Base-by-base conservation (phyloP, 2,888 invertebrate species). In the Mantis religiosa region DNA sequence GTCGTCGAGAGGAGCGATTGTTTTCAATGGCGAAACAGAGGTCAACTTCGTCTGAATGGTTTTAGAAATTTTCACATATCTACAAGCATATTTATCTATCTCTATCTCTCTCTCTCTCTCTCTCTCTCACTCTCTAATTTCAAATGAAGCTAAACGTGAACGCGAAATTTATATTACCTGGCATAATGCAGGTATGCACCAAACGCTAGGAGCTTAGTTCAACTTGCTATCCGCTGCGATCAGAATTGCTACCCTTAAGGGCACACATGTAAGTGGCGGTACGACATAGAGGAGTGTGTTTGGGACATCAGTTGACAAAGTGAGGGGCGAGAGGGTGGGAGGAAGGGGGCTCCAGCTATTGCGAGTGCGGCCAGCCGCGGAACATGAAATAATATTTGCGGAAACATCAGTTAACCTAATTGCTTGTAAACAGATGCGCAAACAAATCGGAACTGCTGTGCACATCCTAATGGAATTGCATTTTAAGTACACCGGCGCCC, bases 381-480 rank as follows among this genome's bases (percentile, higher is more conserved):
- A 71, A 71, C 54, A 86, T 81, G 54, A 86, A 86, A 86, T 81
- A 86, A 86, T 86, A 86, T 86, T 86, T 86, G 86, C 81, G n/a
- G 81, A 28, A 71, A 86, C 86, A 81, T 86, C 71, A 86, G 86
- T 86, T 86, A 86, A 28, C 71, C 81, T 86, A 86, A 86, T 86
- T 86, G 86, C 71, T 86, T 86, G 86, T 86, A 86, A 86, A 86
- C 86, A 86, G 20, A n/a, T 9, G 86, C 85, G 27, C 14, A 85
- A 86, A 86, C 86, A 86, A 86, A 86, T 86, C 86, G 84, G 54
- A 12, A 30, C 84, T 25, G 15, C 28, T 86, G 86, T 86, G 54
- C 54, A 47, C 20, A 81, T 81, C 71, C 86, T 71, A 86, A 86
- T 81, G 54, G 81, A 86, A 86, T 86, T 86, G 71, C 27, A 81